Percentiles rank a stretch among this genome's conserved stretches.
phyloP scores from a whole-genome alignment of 1,140 invertebrate species.

The Antheraea mylitta region DNA sequence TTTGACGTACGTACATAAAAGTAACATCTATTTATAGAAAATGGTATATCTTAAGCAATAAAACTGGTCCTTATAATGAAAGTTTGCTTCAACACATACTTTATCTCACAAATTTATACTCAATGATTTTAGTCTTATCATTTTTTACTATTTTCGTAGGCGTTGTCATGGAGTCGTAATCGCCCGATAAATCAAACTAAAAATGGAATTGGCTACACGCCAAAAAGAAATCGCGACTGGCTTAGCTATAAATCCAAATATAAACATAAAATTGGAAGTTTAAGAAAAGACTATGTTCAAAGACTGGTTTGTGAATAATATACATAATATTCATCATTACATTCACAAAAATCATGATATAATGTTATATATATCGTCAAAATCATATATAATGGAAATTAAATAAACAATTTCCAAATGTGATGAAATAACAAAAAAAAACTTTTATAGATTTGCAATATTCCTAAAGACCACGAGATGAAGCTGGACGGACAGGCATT shows the following conservation, averaged over 20 bases:
- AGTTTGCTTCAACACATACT: not conserved
- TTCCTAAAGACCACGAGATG: too few species aligned
- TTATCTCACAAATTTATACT: not conserved
- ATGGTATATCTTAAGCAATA: not conserved
- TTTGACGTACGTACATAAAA: not conserved
- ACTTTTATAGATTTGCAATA: too few species aligned
- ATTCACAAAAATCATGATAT: too few species aligned
- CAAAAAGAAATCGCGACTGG: not conserved
- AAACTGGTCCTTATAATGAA: not conserved
- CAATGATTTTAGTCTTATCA: not conserved
- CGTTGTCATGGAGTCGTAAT: slow-evolving; percentile 2
- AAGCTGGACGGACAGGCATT: too few species aligned
- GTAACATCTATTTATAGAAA: not conserved
- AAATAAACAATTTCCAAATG: too few species aligned
- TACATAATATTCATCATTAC: too few species aligned
- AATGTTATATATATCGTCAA: too few species aligned
- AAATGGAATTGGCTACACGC: not conserved
- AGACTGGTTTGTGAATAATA: too few species aligned
- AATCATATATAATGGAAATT: too few species aligned
- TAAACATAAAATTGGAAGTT: not conserved
- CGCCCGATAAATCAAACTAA: not conserved
- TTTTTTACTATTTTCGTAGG: not conserved
- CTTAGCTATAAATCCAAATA: not conserved
- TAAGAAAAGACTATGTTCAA: not conserved
- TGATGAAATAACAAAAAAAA: too few species aligned